phyloP scores from a whole-genome alignment of 2,888 invertebrate species.

The Labia minor region DNA sequence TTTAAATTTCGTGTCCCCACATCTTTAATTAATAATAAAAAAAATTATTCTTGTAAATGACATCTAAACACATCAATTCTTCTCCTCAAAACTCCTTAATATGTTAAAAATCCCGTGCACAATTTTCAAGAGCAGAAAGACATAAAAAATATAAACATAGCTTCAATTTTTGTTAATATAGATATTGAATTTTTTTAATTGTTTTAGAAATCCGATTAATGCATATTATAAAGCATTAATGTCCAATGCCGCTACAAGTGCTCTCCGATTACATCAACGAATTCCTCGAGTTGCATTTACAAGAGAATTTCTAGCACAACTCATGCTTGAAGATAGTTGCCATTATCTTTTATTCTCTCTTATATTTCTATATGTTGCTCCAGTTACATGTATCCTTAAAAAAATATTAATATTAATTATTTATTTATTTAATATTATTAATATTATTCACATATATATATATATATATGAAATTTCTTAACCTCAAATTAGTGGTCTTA shows the following conservation, averaged over 20 bases:
- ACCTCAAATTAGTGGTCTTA: constrained; percentile 59
- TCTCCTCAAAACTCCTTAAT: too few relatives aligned
- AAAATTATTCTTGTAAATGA: too few relatives aligned
- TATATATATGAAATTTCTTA: constrained; percentile 23
- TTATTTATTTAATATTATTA: not conserved
- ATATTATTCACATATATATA: constrained; percentile 18
- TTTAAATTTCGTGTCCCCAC: too few relatives aligned
- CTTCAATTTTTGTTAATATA: too few relatives aligned
- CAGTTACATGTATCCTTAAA: constrained; percentile 78
- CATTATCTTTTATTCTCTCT: constrained; percentile 93
- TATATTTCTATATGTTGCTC: constrained; percentile 83
- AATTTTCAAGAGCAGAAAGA: too few relatives aligned
- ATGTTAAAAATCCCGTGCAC: too few relatives aligned
- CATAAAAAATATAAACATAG: too few relatives aligned
- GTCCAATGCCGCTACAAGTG: constrained; percentile 89
- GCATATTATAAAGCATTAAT: constrained; percentile 85
- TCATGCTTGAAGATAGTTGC: constrained; percentile 84
- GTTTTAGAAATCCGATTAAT: constrained; percentile 58
- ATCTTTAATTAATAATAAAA: too few relatives aligned
- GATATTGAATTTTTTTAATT: constrained; percentile 22
- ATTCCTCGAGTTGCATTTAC: constrained; percentile 73
- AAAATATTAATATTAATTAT: constrained; percentile 21
- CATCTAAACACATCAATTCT: too few relatives aligned
- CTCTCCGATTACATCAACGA: constrained; percentile 87
- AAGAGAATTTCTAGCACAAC: constrained; percentile 65